These are phyloP conservation scores for Iselma pallidipennis DNA, from an alignment of 2,888 invertebrate species.

Conservation along the genomic window DNA sequence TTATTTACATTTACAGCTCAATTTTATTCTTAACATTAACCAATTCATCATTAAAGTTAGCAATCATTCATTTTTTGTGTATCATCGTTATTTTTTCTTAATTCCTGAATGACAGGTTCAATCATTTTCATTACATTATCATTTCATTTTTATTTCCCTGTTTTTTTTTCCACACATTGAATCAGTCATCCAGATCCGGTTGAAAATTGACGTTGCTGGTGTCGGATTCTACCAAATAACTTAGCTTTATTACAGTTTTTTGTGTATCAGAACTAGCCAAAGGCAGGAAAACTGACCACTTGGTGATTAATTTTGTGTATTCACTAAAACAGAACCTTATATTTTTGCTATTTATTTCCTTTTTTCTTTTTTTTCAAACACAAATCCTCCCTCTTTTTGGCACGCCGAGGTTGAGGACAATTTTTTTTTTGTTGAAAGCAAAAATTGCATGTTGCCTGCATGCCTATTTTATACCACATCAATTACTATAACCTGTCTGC, in stretches of 20 bases:
- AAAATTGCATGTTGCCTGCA: slow-evolving; percentile 18
- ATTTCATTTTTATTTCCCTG: neutral
- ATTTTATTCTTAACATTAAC: neutral
- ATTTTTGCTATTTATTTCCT: slow-evolving; percentile 17
- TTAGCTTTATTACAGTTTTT: neutral
- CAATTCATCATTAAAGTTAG: neutral
- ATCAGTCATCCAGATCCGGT: neutral
- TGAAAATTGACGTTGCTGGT: neutral
- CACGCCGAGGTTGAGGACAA: slow-evolving; percentile 5
- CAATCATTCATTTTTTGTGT: neutral
- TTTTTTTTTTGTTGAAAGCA: too few relatives aligned
- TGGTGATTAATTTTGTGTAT: slow-evolving; percentile 18
- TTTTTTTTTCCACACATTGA: neutral
- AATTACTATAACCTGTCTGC: neutral
- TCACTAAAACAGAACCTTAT: neutral
- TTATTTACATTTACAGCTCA: neutral
- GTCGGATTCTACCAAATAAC: neutral
- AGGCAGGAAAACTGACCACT: slow-evolving; percentile 50
- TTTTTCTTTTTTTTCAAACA: neutral
- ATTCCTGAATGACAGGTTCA: neutral
- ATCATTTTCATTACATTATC: neutral
- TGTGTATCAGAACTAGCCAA: slow-evolving; percentile 51
- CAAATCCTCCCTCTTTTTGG: slow-evolving; percentile 4
- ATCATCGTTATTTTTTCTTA: neutral
- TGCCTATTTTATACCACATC: too few relatives aligned